These are phyloP conservation scores for Heliconius ismenius DNA, from an alignment of 2,888 invertebrate genomes.

Conservation along the genomic window DNA sequence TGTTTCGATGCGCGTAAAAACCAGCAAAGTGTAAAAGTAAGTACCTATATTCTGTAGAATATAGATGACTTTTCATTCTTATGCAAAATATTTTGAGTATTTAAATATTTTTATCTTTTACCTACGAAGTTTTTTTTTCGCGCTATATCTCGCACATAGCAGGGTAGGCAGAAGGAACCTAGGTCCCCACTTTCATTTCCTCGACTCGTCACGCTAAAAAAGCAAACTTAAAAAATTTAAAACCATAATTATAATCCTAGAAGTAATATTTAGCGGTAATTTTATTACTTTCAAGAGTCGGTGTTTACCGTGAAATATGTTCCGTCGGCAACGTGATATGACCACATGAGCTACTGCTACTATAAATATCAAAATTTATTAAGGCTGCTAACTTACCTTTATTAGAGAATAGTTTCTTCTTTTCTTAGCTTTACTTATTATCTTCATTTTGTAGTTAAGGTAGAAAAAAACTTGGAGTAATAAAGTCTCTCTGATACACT, in stretches of 20 bases:
- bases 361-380: slow-evolving; percentile 11
- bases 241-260: neutral
- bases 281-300: slow-evolving; percentile 3
- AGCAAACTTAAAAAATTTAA: no score
- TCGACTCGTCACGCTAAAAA: no score
- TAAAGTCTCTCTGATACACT: neutral
- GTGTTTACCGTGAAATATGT: slow-evolving; percentile 6
- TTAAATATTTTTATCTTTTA: neutral
- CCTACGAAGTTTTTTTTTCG: neutral
- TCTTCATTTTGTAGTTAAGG: neutral
- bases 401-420: neutral
- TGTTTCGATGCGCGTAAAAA: neutral
- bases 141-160: no score
- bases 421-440: neutral
- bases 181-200: neutral
- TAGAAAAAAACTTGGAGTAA: neutral
- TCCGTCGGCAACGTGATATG: slow-evolving; percentile 15
- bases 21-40: neutral
- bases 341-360: neutral
- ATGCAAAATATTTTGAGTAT: neutral
- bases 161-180: neutral
- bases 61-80: neutral
- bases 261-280: slow-evolving; percentile 12
- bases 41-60: neutral
- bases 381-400: neutral